Base-by-base conservation (phyloP, 2,113 vertebrate genomes). In the Tyto alba region DNA sequence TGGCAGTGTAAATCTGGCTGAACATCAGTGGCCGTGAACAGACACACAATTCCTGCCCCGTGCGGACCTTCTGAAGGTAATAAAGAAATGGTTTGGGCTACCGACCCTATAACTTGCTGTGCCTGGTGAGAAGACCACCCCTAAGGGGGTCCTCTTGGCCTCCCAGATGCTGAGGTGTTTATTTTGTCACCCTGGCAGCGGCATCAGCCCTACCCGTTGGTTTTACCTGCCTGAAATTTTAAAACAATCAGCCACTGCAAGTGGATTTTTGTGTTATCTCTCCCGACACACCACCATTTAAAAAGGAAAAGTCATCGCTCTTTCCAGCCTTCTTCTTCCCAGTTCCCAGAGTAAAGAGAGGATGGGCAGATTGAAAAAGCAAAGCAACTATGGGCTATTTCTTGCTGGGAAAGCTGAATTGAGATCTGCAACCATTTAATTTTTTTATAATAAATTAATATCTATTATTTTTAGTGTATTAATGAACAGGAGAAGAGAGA, bases 101-200 rank as follows among this genome's bases (percentile, higher is more conserved):
- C 36, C 5, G 6, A 15, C 4, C 27, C 57, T 50, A 0, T 34
- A 32, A 41, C 21, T 7, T 23, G 26, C 60, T 78, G 17, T 16
- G 1, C 2, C 0, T 5, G 27, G 14, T 32, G 36, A 21, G 36
- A 89, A 53, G 12, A 34, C 6, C 4, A 21, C 13, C 71, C 53
- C 16, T 8, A 7, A 22, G 29, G 32, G 43, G 17, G 34, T 64
- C 30, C 30, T 57, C 13, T 6, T 0, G 0, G 55, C 40, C 55
- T 91, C 55, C 19, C 22, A 41, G 27, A 3, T 22, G 34, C 40
- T 1, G 17, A 75, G 60, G 3, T 32, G n/a, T 27, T 67, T 0
- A 1, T 77, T 48, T 48, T 25, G 23, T 48, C 84, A 80, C 47
- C 27, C 29, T 32, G 22, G 5, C 22, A 7, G 32, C 14, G 40